Evolutionary conservation across 2,797 vertebrate genomes (phyloP).

Genomic region (Semaprochilodus insignis): DNA sequence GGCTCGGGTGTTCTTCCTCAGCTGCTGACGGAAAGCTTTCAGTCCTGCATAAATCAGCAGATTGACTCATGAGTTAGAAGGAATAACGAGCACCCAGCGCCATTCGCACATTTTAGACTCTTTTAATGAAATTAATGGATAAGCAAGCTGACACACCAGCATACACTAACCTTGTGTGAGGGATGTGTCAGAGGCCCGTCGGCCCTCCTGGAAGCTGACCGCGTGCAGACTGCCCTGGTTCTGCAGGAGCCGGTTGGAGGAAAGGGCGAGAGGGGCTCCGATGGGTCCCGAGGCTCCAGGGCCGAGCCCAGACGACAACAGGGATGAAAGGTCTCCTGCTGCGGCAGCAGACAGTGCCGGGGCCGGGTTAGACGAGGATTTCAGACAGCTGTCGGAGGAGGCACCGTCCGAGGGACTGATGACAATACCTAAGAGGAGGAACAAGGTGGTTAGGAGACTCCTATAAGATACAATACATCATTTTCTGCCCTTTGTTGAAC

Average conservation of each 20-base stretch:
- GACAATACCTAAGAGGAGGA: slow-evolving; percentile 81
- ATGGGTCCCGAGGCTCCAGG: slow-evolving; percentile 73
- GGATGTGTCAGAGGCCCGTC: slow-evolving; percentile 94
- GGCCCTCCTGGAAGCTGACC: slow-evolving; percentile 92
- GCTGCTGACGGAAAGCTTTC: slow-evolving; percentile 95
- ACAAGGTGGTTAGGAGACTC: background rate
- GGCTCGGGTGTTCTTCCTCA: slow-evolving; percentile 90
- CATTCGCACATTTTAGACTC: too few species aligned
- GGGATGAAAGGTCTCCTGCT: slow-evolving; percentile 77
- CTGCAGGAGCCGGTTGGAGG: slow-evolving; percentile 86
- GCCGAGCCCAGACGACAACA: slow-evolving; percentile 73
- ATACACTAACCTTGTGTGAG: slow-evolving; percentile 89
- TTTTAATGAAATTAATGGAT: too few species aligned
- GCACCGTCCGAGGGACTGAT: slow-evolving; percentile 88
- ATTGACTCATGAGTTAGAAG: too few species aligned
- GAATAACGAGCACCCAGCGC: too few species aligned
- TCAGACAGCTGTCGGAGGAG: slow-evolving; percentile 93
- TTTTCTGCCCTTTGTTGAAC: background rate
- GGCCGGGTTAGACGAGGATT: slow-evolving; percentile 82
- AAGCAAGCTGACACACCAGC: background rate
- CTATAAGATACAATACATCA: too few species aligned
- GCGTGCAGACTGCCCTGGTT: slow-evolving; percentile 82
- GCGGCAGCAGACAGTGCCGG: slow-evolving; percentile 68
- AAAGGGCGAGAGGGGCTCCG: slow-evolving; percentile 82
- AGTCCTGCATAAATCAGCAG: slow-evolving; percentile 79